Evolutionary conservation across 2,113 vertebrate species (phyloP).

Genomic region (Bettongia penicillata): DNA sequence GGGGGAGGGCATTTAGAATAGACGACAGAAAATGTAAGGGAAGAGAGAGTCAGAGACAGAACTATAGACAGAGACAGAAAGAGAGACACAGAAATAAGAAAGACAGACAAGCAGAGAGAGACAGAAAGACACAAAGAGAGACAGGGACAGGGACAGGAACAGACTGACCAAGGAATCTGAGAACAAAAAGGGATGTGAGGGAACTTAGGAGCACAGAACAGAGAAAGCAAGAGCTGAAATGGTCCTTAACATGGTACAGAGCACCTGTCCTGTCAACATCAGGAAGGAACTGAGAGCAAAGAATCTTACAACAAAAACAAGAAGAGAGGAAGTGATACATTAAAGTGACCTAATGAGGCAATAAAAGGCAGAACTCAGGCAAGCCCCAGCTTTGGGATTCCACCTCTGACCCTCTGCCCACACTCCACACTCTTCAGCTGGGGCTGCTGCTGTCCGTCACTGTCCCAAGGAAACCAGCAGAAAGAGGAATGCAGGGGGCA

Average conservation of each 20-base stretch:
- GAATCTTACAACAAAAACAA: background rate
- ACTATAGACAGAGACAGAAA: background rate
- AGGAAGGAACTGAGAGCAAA: background rate
- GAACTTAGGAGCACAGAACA: background rate
- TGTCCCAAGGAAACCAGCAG: background rate
- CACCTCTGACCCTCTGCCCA: background rate
- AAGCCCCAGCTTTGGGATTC: background rate
- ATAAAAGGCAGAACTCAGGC: background rate
- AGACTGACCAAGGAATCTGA: background rate
- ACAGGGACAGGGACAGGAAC: background rate
- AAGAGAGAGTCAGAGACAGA: background rate
- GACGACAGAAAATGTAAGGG: background rate
- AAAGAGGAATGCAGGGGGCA: rapidly evolving
- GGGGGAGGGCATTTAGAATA: background rate
- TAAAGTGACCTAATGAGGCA: background rate
- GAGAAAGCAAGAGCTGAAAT: background rate
- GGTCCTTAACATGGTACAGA: background rate
- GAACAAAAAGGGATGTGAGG: background rate
- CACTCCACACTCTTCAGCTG: background rate
- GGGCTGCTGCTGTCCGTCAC: background rate
- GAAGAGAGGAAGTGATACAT: background rate
- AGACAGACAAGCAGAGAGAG: background rate
- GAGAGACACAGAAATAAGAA: conserved; percentile 6
- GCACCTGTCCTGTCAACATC: background rate
- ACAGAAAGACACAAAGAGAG: background rate